phyloP scores from a whole-genome alignment of 2,888 invertebrate species.

The Parnassius orleans region DNA sequence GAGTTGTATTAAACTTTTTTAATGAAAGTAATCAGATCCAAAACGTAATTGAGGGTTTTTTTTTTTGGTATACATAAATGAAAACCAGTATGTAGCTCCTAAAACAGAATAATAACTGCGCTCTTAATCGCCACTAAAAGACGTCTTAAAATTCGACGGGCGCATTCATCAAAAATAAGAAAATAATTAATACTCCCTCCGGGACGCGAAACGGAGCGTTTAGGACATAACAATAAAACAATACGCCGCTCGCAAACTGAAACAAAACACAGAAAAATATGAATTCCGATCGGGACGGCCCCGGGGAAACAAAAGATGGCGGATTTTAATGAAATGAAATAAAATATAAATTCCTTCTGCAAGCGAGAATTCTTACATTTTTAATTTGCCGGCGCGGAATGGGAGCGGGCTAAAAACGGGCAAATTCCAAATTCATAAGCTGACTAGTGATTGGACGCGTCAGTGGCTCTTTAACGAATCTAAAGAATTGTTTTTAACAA shows the following conservation, averaged over 20 bases:
- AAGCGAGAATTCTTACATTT: slow-evolving; percentile 80
- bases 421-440: slow-evolving; percentile 70
- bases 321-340: slow-evolving; percentile 80
- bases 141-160: slow-evolving; percentile 59
- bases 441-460: slow-evolving; percentile 25
- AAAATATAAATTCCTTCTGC: slow-evolving; percentile 79
- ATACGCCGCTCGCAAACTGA: slow-evolving; percentile 70
- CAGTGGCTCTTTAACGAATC: slow-evolving; percentile 8
- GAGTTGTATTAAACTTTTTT: slow-evolving; percentile 31
- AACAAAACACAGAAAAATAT: slow-evolving; percentile 81
- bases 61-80: slow-evolving; percentile 44
- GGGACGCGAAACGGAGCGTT: slow-evolving; percentile 64
- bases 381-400: slow-evolving; percentile 75
- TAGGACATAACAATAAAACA: slow-evolving; percentile 76
- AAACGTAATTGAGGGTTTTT: slow-evolving; percentile 44
- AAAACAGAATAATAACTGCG: slow-evolving; percentile 57
- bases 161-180: slow-evolving; percentile 76
- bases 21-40: slow-evolving; percentile 29
- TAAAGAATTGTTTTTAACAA: slow-evolving; percentile 26
- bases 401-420: slow-evolving; percentile 72
- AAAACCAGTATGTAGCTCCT: slow-evolving; percentile 61
- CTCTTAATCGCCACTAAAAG: slow-evolving; percentile 57
- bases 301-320: slow-evolving; percentile 79
- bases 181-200: slow-evolving; percentile 76
- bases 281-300: slow-evolving; percentile 76